Evolutionary conservation across 2,113 vertebrate species (phyloP), one percentile per base, ranked within the genome.

Genomic region (Elachura formosa): DNA sequence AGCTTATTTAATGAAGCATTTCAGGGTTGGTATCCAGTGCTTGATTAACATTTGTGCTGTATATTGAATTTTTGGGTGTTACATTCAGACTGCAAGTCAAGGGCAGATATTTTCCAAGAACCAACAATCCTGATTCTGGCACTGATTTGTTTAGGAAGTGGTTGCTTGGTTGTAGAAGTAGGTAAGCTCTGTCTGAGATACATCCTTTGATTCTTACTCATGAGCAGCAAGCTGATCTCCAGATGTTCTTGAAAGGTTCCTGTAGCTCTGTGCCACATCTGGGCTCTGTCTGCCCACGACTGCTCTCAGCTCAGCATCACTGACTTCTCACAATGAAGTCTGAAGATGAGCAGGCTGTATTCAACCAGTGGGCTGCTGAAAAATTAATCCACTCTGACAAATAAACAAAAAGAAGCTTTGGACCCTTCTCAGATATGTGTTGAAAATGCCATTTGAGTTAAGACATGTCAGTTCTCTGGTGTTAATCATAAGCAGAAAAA

Each of bases 341-440:
- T 86, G 78, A 75, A 89, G 90, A 61, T 72, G 79, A 71, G 56
- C 31, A 88, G 94, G 75, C 91, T 66, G 52, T 31, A 62, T 80
- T 83, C 75, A 59, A 84, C 48, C 83, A 91, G 87, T 46, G 71
- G 69, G 63, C 83, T 96, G 95, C 64, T 95, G 94, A 97, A 96
- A 96, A 93, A 92, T 80, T 91, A 97, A 97, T 96, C 94, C 85
- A 59, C 82, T 94, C 83, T 95, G 96, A 96, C 94, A 96, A 97
- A 93, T 96, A 90, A 95, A 81, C 67, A 85, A 63, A 93, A 96
- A 92, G 85, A 94, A 91, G 20, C 68, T 89, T 93, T 95, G 79
- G 91, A 91, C 62, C 52, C 45, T 79, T 95, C 89, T 92, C 89
- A 86, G 87, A 46, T 61, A 76, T 84, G 26, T 21, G 2, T 41